Percentiles rank a stretch among this genome's conserved stretches.
phyloP scores from a whole-genome alignment of 2,888 invertebrate species.

The Ceraclea dissimilis region DNA sequence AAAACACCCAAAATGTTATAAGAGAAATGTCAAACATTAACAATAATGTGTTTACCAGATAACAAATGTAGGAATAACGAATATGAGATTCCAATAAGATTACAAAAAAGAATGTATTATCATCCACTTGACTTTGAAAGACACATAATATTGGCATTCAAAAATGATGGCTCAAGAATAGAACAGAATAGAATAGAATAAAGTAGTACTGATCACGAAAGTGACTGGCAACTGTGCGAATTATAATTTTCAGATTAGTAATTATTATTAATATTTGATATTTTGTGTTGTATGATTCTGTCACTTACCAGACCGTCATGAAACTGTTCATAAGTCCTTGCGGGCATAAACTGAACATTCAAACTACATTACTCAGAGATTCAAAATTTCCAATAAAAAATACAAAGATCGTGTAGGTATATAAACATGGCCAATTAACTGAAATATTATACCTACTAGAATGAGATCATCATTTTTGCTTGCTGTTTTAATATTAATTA shows the following conservation, averaged over 20 bases:
- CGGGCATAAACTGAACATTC: slow-evolving; percentile 70
- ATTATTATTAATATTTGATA: slow-evolving; percentile 10
- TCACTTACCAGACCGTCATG: slow-evolving; percentile 81
- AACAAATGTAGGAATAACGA: not conserved
- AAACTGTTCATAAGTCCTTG: slow-evolving; percentile 85
- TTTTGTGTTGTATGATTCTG: slow-evolving; percentile 26
- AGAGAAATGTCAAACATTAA: slow-evolving; percentile 22
- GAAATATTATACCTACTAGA: slow-evolving; percentile 7
- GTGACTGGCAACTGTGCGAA: not conserved
- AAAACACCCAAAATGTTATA: too few relatives aligned
- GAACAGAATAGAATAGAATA: too few relatives aligned
- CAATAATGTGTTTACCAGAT: not conserved
- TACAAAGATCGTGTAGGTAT: not conserved
- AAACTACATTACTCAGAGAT: slow-evolving; percentile 42
- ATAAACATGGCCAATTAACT: not conserved
- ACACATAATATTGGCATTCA: slow-evolving; percentile 22
- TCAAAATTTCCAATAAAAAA: slow-evolving; percentile 12
- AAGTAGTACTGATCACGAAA: too few relatives aligned
- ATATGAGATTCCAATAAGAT: not conserved
- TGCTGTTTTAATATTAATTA: slow-evolving; percentile 9
- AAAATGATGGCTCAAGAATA: slow-evolving; percentile 26
- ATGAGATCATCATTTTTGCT: slow-evolving; percentile 25
- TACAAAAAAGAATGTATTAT: not conserved
- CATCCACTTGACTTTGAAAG: not conserved
- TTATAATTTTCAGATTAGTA: too few relatives aligned